Percentiles rank a stretch among this genome's conserved stretches.
Evolutionary conservation across 2,113 vertebrate species (phyloP).

Genomic region (Leucosticte australis): DNA sequence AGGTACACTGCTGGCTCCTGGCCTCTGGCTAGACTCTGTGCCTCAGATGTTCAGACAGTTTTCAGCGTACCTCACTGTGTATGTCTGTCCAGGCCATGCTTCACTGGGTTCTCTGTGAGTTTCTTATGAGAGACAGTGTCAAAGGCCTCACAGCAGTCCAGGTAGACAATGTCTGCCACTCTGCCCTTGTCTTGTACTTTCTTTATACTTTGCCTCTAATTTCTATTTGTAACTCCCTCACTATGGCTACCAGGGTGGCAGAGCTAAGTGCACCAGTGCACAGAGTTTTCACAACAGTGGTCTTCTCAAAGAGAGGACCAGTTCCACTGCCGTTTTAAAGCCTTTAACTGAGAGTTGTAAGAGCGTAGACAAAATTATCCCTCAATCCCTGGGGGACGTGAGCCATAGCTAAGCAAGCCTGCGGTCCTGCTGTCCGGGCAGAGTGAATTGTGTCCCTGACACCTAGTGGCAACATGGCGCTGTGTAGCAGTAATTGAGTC

Average conservation of each 20-base stretch:
- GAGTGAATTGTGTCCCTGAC: conserved; percentile 10
- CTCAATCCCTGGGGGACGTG: rapidly evolving
- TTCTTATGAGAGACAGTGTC: not conserved
- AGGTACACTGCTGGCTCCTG: not conserved
- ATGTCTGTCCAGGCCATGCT: not conserved
- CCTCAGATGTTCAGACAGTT: not conserved
- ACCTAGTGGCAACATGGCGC: conserved; percentile 28
- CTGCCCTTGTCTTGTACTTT: not conserved
- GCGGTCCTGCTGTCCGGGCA: rapidly evolving
- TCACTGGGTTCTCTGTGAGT: not conserved
- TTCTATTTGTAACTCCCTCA: not conserved
- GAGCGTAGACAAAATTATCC: not conserved
- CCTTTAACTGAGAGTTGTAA: not conserved
- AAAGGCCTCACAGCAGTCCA: not conserved
- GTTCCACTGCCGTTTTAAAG: not conserved
- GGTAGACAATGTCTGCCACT: not conserved
- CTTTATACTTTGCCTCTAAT: not conserved
- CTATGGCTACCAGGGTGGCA: not conserved
- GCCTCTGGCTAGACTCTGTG: not conserved
- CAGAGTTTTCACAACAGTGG: not conserved
- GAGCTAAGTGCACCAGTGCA: not conserved
- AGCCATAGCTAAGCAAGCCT: rapidly evolving
- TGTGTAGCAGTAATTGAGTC: not conserved
- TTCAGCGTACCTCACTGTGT: not conserved
- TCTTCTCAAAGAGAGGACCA: not conserved